Evolutionary conservation across 2,797 vertebrate species (phyloP).

Genomic region (Catostomus latipinnis): DNA sequence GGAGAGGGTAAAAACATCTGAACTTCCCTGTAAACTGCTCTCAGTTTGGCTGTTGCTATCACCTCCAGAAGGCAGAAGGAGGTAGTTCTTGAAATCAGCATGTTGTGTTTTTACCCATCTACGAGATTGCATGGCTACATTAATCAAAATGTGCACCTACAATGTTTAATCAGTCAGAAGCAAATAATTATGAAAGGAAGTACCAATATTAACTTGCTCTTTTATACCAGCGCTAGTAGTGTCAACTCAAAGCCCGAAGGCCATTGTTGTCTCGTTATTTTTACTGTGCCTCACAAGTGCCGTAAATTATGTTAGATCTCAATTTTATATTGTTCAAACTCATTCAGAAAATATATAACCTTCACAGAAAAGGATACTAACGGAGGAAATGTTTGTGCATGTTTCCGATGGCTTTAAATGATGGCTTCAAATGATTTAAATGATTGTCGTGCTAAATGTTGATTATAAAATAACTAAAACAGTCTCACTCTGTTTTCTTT

Average conservation of each 20-base stretch:
- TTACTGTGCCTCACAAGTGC: neutral
- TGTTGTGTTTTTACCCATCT: constrained; percentile 11
- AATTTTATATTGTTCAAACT: neutral
- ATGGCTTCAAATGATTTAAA: no score
- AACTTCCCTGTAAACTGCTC: constrained; percentile 50
- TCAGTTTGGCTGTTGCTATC: neutral
- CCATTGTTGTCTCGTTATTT: constrained; percentile 19
- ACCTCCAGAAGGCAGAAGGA: constrained; percentile 13
- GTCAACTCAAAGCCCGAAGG: neutral
- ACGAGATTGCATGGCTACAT: neutral
- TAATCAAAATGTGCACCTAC: constrained; percentile 22
- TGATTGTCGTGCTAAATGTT: no score
- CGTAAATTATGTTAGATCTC: no score
- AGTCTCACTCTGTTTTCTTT: no score
- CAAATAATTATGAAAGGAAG: constrained; percentile 52
- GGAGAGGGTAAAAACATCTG: constrained; percentile 34
- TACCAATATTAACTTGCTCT: constrained; percentile 53
- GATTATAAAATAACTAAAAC: no score
- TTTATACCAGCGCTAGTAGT: constrained; percentile 34
- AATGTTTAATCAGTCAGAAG: constrained; percentile 46
- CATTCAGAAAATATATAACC: neutral
- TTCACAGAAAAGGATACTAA: neutral
- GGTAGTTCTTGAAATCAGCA: constrained; percentile 20
- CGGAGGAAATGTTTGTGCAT: no score
- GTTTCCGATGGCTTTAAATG: no score